A percentile compares a stretch with the other conserved stretches of the same genome.
Conservation (phyloP, 2,888 invertebrate genomes). For the Octodonta nipae region DNA sequence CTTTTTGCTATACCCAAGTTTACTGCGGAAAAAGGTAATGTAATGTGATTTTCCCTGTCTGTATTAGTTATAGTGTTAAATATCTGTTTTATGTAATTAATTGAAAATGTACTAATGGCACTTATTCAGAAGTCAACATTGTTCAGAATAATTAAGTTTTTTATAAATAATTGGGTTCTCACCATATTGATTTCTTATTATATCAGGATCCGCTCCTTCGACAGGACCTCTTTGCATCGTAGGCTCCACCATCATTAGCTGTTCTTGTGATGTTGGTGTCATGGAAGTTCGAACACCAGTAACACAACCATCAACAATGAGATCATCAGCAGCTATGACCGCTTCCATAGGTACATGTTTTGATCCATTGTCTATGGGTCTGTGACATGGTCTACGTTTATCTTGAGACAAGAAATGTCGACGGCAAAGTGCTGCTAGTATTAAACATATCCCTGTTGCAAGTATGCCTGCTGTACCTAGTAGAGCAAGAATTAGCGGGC, state of each 20-base stretch:
- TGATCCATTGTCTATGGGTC: constrained; percentile 23
- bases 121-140: too few species aligned
- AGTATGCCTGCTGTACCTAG: constrained; percentile 64
- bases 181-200: constrained; percentile 81
- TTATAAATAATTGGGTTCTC: too few species aligned
- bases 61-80: too few species aligned
- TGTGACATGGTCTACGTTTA: constrained; percentile 23
- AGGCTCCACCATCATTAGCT: constrained; percentile 23
- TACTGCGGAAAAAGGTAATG: too few species aligned
- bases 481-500: constrained; percentile 62
- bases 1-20: too few species aligned
- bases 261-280: constrained; percentile 31
- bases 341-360: constrained; percentile 36
- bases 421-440: constrained; percentile 57
- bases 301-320: constrained; percentile 28
- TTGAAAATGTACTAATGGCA: too few species aligned
- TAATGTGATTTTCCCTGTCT: too few species aligned
- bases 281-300: constrained; percentile 32
- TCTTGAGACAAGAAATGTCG: constrained; percentile 25
- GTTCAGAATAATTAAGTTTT: too few species aligned
- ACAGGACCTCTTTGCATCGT: constrained; percentile 37
- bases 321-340: constrained; percentile 33
- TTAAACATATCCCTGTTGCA: constrained; percentile 63
- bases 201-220: constrained; percentile 73
- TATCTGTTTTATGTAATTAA: too few species aligned